Evolutionary conservation across 1,140 invertebrate species (phyloP).

Genomic region (Brachionus koreanus): DNA sequence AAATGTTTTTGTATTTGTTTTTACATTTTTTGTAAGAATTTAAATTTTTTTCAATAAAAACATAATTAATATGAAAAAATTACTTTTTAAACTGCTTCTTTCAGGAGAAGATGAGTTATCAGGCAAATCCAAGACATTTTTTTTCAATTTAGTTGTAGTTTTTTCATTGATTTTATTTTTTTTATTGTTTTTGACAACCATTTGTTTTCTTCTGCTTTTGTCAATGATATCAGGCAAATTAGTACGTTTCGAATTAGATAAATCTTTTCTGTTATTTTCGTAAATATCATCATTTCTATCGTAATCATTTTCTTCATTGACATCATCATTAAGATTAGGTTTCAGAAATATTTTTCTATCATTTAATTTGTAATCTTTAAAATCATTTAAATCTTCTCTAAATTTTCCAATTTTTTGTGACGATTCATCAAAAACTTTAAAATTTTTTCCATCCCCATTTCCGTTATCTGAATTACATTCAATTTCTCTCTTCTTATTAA

Average conservation of each 20-base stretch:
- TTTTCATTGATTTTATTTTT: neutral
- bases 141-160: neutral
- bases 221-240: neutral
- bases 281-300: neutral
- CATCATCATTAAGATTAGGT: slow-evolving; percentile 53
- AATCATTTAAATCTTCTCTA: slow-evolving; percentile 49
- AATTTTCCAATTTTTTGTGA: neutral
- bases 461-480: neutral
- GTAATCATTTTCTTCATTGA: neutral
- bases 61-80: neutral
- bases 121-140: neutral
- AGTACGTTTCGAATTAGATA: neutral
- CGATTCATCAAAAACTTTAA: neutral
- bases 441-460: neutral
- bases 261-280: neutral
- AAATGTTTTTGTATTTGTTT: too few relatives aligned
- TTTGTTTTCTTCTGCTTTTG: neutral
- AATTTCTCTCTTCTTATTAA: neutral
- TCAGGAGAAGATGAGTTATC: neutral
- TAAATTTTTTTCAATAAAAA: neutral
- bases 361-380: slow-evolving; percentile 47
- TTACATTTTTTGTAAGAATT: too few relatives aligned
- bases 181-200: neutral
- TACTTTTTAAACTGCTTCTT: neutral
- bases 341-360: slow-evolving; percentile 55